Evolutionary conservation across 2,888 invertebrate species (phyloP).

Genomic region (Lasius fuliginosus): DNA sequence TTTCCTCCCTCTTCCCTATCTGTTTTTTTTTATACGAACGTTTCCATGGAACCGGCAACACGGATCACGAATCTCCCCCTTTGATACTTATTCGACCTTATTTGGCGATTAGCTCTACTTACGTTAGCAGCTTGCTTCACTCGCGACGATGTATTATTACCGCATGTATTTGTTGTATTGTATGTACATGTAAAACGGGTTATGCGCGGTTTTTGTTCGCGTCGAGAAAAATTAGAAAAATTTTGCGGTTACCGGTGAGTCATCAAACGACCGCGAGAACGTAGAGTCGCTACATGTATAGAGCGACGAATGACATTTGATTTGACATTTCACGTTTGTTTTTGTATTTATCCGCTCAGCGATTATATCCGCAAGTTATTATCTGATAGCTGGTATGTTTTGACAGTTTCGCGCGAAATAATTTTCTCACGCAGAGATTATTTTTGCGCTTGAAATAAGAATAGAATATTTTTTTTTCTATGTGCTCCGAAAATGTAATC

Average conservation of each 20-base stretch:
- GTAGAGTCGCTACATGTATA: neutral
- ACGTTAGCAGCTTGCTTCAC: neutral
- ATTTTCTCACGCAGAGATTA: neutral
- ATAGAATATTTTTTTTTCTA: neutral
- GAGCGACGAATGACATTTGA: neutral
- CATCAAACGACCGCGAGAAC: neutral
- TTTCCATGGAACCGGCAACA: slow-evolving; percentile 1
- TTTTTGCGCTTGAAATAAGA: neutral
- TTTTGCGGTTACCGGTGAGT: slow-evolving; percentile 23
- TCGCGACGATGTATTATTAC: neutral
- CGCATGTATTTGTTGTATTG: neutral
- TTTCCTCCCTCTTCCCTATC: neutral
- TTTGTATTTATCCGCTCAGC: neutral
- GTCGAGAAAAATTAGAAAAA: neutral
- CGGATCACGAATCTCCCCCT: neutral
- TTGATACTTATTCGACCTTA: neutral
- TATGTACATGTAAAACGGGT: neutral
- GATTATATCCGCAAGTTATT: neutral
- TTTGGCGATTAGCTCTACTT: neutral
- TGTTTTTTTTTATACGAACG: neutral
- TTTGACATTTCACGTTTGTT: neutral
- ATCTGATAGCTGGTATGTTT: neutral
- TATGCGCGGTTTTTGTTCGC: neutral
- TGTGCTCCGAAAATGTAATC: neutral
- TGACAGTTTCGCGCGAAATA: neutral